Evolutionary conservation across 2,113 vertebrate genomes (phyloP).

Genomic region (Tympanuchus pallidicinctus): DNA sequence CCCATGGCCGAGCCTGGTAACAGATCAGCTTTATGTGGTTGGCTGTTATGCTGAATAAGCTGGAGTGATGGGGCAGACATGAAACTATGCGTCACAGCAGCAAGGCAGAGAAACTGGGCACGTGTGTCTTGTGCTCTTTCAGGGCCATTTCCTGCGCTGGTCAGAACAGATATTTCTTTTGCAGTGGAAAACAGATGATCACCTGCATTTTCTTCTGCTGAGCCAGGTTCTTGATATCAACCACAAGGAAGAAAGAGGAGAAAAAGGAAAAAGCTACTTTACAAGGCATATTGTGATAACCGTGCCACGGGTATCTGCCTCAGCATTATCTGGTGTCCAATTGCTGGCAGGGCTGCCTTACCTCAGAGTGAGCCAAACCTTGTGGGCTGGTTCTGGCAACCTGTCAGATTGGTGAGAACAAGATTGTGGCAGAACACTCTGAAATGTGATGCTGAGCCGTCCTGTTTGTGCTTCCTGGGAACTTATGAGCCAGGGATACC

Average conservation of each 20-base stretch:
- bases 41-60: conserved; percentile 53
- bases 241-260: background rate
- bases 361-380: background rate
- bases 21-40: conserved; percentile 58
- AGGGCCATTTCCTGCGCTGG: conserved; percentile 17
- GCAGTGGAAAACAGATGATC: conserved; percentile 18
- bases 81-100: conserved; percentile 33
- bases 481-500: background rate
- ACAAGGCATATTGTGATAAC: background rate
- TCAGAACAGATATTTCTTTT: conserved; percentile 34
- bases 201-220: conserved; percentile 20
- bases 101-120: conserved; percentile 7
- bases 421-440: background rate
- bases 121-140: background rate
- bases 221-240: background rate
- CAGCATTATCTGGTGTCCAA: background rate
- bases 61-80: conserved; percentile 20
- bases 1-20: background rate
- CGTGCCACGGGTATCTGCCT: background rate
- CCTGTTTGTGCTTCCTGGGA: background rate
- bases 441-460: background rate
- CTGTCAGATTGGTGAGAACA: fast-evolving
- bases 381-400: background rate
- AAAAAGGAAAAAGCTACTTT: background rate
- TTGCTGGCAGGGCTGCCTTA: background rate